Base-by-base conservation (phyloP, 2,888 invertebrate species). In the Archaeoteleia sp. region DNA sequence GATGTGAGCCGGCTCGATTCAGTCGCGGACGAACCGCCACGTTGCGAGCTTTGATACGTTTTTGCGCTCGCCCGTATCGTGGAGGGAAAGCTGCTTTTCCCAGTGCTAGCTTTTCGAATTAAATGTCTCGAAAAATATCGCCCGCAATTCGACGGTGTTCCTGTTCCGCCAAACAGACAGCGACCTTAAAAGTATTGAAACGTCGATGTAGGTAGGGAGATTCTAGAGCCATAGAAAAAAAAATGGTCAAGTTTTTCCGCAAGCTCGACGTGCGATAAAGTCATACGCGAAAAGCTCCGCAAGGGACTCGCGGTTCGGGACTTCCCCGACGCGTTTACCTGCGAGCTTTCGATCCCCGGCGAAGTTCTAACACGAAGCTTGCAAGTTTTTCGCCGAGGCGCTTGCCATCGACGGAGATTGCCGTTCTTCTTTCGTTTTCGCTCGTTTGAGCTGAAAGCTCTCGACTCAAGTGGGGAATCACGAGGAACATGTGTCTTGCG, bases 1-100 rank as follows among this genome's bases (percentile, higher is more conserved):
- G 75, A 74, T 75, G 72, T 74, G 72, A 71, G 60, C 58, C 70
- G 67, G 54, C 49, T 67, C 53, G 69, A 73, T 78, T 82, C 82
- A 82, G 83, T 83, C 78, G 82, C 79, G 82, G 83, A 73, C 78
- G 79, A 82, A 77, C 80, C 82, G 82, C 82, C 83, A 80, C 76
- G 72, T 77, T 75, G 78, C 60, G 73, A 76, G 78, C 73, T 77
- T 76, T 74, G 67, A 57, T 65, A 34, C 40, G 2, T 20, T 61
- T 66, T 45, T 46, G 35, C 46, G 42, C 48, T 60, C 58, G 54
- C 45, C 57, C 43, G 15, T n/a, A 14, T 23, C 32, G 51, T 46
- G 51, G 54, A 60, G 63, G 55, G 63, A 67, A 65, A 67, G 58
- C 58, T 60, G n/a, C 37, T 32, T 30, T 13, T 6, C 13, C 9